A percentile compares a stretch with the other conserved stretches of the same genome.
phyloP scores from a whole-genome alignment of 2,888 invertebrate species.

The Chloroclysta siterata region DNA sequence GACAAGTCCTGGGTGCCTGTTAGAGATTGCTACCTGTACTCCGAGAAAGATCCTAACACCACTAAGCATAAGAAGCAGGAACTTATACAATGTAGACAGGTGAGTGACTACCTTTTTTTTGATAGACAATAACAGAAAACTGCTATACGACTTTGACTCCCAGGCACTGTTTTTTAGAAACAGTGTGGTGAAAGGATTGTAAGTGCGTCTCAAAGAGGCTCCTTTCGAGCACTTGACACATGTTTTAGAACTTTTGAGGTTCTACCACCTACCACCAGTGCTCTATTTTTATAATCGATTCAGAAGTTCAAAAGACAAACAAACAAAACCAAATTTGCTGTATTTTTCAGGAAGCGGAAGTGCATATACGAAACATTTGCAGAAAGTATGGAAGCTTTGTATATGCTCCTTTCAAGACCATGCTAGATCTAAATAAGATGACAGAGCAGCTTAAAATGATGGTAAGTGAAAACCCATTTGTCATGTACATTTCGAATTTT shows the following conservation, averaged over 20 bases:
- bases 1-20: constrained; percentile 96
- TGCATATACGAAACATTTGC: constrained; percentile 90
- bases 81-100: constrained; percentile 78
- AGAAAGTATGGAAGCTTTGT: constrained; percentile 89
- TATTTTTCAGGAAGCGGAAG: constrained; percentile 87
- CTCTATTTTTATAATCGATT: too few relatives aligned
- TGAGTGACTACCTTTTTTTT: constrained; percentile 33
- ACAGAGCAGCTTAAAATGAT: constrained; percentile 87
- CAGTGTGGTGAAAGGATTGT: too few relatives aligned
- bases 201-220: too few relatives aligned
- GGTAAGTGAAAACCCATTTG: constrained; percentile 84
- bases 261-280: too few relatives aligned
- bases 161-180: too few relatives aligned
- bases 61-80: constrained; percentile 83
- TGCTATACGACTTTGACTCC: too few relatives aligned
- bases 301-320: too few relatives aligned
- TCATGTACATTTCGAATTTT: neutral
- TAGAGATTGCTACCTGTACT: constrained; percentile 93
- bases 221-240: too few relatives aligned
- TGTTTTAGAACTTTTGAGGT: too few relatives aligned
- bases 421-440: constrained; percentile 87
- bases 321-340: too few relatives aligned
- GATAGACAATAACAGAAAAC: too few relatives aligned
- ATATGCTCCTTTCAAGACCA: constrained; percentile 89
- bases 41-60: constrained; percentile 89